Conservation (phyloP, 2,888 invertebrate species). For the Phengaris arion region DNA sequence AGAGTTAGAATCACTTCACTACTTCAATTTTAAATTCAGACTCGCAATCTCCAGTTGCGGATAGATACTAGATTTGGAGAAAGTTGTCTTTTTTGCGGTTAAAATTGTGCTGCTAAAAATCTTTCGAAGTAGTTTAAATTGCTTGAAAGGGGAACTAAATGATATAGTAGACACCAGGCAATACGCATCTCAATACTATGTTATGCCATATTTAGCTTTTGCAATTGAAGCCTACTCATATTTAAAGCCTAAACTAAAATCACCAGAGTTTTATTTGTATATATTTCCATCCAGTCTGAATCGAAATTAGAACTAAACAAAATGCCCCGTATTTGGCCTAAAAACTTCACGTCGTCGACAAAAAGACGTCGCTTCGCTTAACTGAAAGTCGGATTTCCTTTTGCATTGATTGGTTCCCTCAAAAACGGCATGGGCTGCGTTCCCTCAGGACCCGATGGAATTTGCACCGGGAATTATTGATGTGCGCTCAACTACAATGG, state of each 20-base stretch:
- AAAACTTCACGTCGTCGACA: slow-evolving; percentile 9
- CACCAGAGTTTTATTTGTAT: neutral
- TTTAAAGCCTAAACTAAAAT: neutral
- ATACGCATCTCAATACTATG: too few relatives aligned
- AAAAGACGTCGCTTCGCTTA: neutral
- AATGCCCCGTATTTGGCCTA: neutral
- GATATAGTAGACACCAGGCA: too few relatives aligned
- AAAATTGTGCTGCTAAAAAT: too few relatives aligned
- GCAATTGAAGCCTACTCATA: too few relatives aligned
- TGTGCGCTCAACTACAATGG: slow-evolving; percentile 34
- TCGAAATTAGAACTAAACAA: slow-evolving; percentile 1
- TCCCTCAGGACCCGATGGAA: slow-evolving; percentile 34
- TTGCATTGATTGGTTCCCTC: slow-evolving; percentile 30
- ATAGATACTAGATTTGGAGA: too few relatives aligned
- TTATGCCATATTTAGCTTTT: too few relatives aligned
- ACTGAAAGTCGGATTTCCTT: neutral
- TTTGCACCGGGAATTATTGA: slow-evolving; percentile 39
- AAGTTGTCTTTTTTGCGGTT: too few relatives aligned
- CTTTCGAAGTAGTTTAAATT: too few relatives aligned
- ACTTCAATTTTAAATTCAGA: slow-evolving; percentile 29
- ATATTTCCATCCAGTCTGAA: neutral
- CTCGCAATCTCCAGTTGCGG: neutral
- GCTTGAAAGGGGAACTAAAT: too few relatives aligned
- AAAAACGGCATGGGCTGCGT: slow-evolving; percentile 35
- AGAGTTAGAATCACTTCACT: slow-evolving; percentile 29